Evolutionary conservation across 1,140 invertebrate species (phyloP).

Genomic region (Drosophila pectinifera): DNA sequence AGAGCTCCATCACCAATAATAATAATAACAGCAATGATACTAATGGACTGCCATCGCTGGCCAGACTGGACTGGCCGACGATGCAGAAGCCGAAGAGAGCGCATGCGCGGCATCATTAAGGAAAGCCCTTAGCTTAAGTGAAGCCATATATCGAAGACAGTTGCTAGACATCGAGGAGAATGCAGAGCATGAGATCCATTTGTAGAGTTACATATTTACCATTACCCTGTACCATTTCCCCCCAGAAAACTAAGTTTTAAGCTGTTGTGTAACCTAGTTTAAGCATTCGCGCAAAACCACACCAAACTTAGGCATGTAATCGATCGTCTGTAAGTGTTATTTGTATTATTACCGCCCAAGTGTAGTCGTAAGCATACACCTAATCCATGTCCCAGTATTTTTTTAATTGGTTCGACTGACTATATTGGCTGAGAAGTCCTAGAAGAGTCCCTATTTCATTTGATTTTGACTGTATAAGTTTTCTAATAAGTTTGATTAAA

Average conservation of each 20-base stretch:
- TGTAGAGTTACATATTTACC: slow-evolving; percentile 27
- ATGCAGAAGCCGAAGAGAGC: slow-evolving; percentile 53
- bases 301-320: slow-evolving; percentile 51
- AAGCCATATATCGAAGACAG: slow-evolving; percentile 46
- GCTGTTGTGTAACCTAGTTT: slow-evolving; percentile 49
- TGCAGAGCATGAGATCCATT: slow-evolving; percentile 24
- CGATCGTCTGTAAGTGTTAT: slow-evolving; percentile 55
- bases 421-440: slow-evolving; percentile 5
- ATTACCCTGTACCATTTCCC: slow-evolving; percentile 48
- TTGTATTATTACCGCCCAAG: slow-evolving; percentile 51
- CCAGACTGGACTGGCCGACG: slow-evolving; percentile 47
- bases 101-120: slow-evolving; percentile 49
- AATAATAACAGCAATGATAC: slow-evolving; percentile 29
- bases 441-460: slow-evolving; percentile 22
- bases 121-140: not conserved
- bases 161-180: slow-evolving; percentile 12
- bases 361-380: slow-evolving; percentile 43
- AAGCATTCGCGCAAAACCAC: slow-evolving; percentile 23
- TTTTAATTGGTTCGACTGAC: slow-evolving; percentile 19
- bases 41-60: slow-evolving; percentile 41
- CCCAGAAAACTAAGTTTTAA: slow-evolving; percentile 23
- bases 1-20: slow-evolving; percentile 30
- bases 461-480: slow-evolving; percentile 30
- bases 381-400: slow-evolving; percentile 52
- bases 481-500: slow-evolving; percentile 56